Percentiles rank a stretch among this genome's conserved stretches.
Conservation (phyloP, 1,140 invertebrate genomes). For the Pomacea maculata region DNA sequence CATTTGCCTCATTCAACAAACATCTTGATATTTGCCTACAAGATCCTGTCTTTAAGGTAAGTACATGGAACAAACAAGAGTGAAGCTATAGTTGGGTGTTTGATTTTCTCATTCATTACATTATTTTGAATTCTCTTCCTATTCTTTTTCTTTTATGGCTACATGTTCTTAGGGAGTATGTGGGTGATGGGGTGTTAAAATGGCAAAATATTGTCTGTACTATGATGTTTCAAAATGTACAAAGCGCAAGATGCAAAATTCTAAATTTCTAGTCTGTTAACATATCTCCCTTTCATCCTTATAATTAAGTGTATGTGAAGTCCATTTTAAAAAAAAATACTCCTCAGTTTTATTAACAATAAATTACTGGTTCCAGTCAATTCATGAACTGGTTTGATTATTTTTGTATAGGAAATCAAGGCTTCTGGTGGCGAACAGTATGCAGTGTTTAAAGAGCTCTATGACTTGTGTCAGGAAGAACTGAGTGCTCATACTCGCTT, state of each 20-base stretch:
- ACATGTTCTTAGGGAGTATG: not conserved
- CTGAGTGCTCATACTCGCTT: not conserved
- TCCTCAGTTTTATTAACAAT: no score
- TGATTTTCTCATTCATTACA: not conserved
- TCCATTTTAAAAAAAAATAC: no score
- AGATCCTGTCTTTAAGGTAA: not conserved
- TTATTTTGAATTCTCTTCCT: no score
- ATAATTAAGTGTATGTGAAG: no score
- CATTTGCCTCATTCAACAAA: conserved; percentile 1
- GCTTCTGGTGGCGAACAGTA: conserved; percentile 1
- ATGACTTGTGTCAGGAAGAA: conserved; percentile 3
- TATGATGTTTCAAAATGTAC: not conserved
- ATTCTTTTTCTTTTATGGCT: not conserved
- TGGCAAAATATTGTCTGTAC: not conserved
- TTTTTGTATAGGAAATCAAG: not conserved
- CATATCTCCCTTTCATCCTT: no score
- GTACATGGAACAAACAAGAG: not conserved
- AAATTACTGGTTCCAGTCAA: no score
- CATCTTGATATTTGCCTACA: conserved; percentile 2
- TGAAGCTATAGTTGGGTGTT: no score
- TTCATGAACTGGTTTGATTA: not conserved
- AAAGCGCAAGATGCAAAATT: no score
- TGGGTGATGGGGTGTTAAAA: not conserved
- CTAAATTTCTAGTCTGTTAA: no score
- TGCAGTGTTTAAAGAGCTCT: conserved; percentile 15